A percentile compares a stretch with the other conserved stretches of the same genome.
Evolutionary conservation across 2,888 invertebrate species (phyloP).

Genomic region (Geotrupes spiniger): DNA sequence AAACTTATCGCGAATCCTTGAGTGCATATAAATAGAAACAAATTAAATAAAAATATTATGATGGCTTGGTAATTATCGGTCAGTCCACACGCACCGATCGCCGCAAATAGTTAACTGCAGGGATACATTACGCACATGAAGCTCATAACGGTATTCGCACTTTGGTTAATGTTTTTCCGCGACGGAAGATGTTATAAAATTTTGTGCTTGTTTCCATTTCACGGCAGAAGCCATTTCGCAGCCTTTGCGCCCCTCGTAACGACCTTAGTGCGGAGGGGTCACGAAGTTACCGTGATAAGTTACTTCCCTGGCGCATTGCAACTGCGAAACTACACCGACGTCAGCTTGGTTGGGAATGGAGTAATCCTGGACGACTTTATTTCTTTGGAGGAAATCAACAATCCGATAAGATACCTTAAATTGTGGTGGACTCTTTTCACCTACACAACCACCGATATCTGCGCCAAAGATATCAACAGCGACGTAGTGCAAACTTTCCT

Average conservation of each 20-base stretch:
- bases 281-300: constrained; percentile 66
- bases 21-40: too few relatives aligned
- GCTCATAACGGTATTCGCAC: too few relatives aligned
- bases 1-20: too few relatives aligned
- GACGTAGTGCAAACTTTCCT: constrained; percentile 37
- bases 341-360: constrained; percentile 47
- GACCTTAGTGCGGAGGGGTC: constrained; percentile 57
- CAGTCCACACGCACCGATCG: too few relatives aligned
- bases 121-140: too few relatives aligned
- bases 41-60: too few relatives aligned
- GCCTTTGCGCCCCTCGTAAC: constrained; percentile 60
- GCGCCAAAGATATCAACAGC: constrained; percentile 17
- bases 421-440: constrained; percentile 1
- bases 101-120: too few relatives aligned
- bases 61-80: too few relatives aligned
- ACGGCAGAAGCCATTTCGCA: constrained; percentile 67
- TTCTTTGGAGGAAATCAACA: constrained; percentile 1
- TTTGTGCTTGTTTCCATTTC: constrained; percentile 62
- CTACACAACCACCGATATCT: constrained; percentile 6
- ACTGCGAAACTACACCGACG: constrained; percentile 57
- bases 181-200: constrained; percentile 49
- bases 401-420: constrained; percentile 3
- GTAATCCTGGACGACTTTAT: not conserved
- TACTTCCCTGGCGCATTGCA: constrained; percentile 57
- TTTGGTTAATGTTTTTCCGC: too few relatives aligned